Base-by-base conservation (phyloP, 2,888 invertebrate genomes). In the Philonicus albiceps region DNA sequence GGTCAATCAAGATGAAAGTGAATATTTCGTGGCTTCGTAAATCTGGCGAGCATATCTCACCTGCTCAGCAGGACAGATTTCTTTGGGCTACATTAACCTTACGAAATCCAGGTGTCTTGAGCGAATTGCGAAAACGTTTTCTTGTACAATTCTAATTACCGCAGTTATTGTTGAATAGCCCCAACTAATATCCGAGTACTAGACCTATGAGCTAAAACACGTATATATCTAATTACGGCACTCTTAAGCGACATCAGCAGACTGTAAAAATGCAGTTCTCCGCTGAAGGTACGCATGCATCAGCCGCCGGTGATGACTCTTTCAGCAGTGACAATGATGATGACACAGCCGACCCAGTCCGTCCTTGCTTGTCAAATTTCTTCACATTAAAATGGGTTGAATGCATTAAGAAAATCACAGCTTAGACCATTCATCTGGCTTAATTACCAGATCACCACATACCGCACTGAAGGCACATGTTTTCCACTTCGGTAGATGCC, bases 291-390 rank as follows among this genome's bases (percentile, higher is more conserved):
- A 83, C 19, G 64, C 64, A 43, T 73, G 84, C 72, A 84, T 27
- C 27, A 31, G 37, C 81, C 5, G 34, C 55, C 6, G 22, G 6
- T 37, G 37, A 43, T 49, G 22, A 43, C n/a, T 53, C 53, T 73
- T 73, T 49, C 37, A 19, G 22, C 27, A 27, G 43, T 27, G 40
- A 84, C 73, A 30, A 84, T 27, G 73, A 72, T 73, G 73, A 84
- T 73, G 84, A 73, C 84, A 84, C 73, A 43, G 43, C 31, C 64
- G 43, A 53, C 43, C 72, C 84, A 40, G 30, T n/a, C 72, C 49
- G 84, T 73, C 84, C 84, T 84, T 73, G 84, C 84, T 43, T 73
- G 84, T 84, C 84, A 84, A 73, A 84, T 84, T 84, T 84, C 84
- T 30, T 43, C 84, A 84, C 84, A 72, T 84, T 43, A 27, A 84